Evolutionary conservation across 2,888 invertebrate species (phyloP), one percentile per base, ranked within the genome.

Genomic region (Eupithecia vulgata): DNA sequence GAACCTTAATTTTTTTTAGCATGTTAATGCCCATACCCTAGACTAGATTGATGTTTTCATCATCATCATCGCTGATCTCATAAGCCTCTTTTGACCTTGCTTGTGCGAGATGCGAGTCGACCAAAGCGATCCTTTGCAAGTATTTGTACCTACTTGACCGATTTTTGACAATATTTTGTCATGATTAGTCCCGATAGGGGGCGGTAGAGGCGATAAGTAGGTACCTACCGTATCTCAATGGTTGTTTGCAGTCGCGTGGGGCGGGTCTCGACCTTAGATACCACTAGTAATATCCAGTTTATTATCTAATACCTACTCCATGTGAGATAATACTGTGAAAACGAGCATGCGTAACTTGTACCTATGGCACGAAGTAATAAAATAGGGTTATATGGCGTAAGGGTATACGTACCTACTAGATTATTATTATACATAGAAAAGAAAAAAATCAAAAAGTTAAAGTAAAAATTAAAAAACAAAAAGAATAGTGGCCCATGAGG

Each of bases 401-500:
- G 30, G 4, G 30, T 30, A 30, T 30, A 30, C 1, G 30, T 30
- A 30, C 30, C 30, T 30, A 30, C 30, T 30, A 30, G 30, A 4
- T 4, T 30, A n/a, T n/a, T n/a, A n/a, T 30, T 30, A 30, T 30
- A 30, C 30, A 30, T 30, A 64, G n/a, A 42, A 65, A 25, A 40
- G 25, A 30, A 59, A n/a, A 30, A 1, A 12, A 59, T 5, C 17
- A 6, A 5, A 59, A 30, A 59, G 15, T 30, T 61, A 21, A 61
- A 68, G 52, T 75, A 79, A 85, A 83, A n/a, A n/a, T n/a, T 86
- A 87, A 84, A 81, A 83, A 72, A 48, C 42, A 94, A 81, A 84
- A 86, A 80, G 40, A 3, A 0, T 0, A 1, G 40, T 91, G 95
- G 95, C 95, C 95, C 95, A 95, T 96, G 95, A 94, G 95, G 95